Conservation (phyloP, 1,140 invertebrate species). For the Macrostomum lignano region DNA sequence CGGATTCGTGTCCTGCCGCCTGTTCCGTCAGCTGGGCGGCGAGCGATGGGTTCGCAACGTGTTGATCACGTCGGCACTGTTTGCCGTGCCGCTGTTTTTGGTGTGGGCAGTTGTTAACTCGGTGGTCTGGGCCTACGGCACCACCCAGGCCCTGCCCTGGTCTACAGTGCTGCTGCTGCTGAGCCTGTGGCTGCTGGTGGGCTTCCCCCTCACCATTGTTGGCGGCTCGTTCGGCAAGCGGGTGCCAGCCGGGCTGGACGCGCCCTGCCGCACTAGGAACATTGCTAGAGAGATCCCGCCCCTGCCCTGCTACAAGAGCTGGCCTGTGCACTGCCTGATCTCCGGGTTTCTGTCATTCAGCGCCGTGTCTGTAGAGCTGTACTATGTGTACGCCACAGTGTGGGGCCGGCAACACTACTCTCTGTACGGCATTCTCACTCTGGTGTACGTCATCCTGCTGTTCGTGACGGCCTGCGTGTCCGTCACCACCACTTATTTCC, state of each 20-base stretch:
- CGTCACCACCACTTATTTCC: slow-evolving; percentile 32
- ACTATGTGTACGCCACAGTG: slow-evolving; percentile 33
- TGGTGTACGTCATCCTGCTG: slow-evolving; percentile 31
- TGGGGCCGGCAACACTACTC: slow-evolving; percentile 32
- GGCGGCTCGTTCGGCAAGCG: slow-evolving; percentile 33
- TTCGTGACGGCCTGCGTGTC: slow-evolving; percentile 32
- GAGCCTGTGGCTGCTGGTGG: slow-evolving; percentile 31
- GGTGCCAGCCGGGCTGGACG: slow-evolving; percentile 27
- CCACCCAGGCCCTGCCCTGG: slow-evolving; percentile 31
- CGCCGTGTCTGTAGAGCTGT: slow-evolving; percentile 33
- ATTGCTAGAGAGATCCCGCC: slow-evolving; percentile 31
- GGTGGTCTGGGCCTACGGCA: slow-evolving; percentile 31
- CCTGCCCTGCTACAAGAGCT: slow-evolving; percentile 29
- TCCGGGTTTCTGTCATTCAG: slow-evolving; percentile 33
- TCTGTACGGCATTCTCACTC: slow-evolving; percentile 30
- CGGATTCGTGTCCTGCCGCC: too few relatives aligned
- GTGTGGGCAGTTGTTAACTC: slow-evolving; percentile 31
- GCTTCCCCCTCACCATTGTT: slow-evolving; percentile 31
- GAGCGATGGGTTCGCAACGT: slow-evolving; percentile 31
- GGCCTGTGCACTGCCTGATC: slow-evolving; percentile 28
- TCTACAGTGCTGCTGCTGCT: slow-evolving; percentile 30
- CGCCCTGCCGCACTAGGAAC: slow-evolving; percentile 31
- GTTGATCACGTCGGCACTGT: slow-evolving; percentile 30
- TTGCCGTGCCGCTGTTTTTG: slow-evolving; percentile 32
- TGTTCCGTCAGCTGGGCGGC: slow-evolving; percentile 30